Evolutionary conservation across 2,113 vertebrate genomes (phyloP), one percentile per base, ranked within the genome.

Genomic region (Eclectus roratus): DNA sequence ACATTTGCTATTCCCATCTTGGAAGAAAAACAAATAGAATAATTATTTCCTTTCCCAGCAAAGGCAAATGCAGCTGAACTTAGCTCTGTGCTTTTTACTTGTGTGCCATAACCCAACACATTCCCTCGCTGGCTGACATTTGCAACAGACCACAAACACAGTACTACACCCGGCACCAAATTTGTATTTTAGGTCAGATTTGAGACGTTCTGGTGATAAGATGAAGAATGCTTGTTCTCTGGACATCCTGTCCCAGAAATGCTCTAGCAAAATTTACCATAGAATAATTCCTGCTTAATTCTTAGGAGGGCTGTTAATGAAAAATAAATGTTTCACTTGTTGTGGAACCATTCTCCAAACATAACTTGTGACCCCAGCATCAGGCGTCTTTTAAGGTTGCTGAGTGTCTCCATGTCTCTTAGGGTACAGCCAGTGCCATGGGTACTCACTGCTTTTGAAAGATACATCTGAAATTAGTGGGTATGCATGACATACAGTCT

Each of bases 31-130:
- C 77, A 95, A 95, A 90, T 21, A 81, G 37, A 92, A 81, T 93
- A 91, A 95, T 93, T 82, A 89, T 82, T 95, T 93, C 83, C 61
- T 96, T 95, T 96, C 77, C 85, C 61, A 94, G 82, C 72, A 95
- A 92, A 93, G 65, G 83, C 85, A 91, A 95, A 92, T 9, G 11
- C 79, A 92, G 66, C 73, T 85, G 80, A 95, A 93, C 58, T 81
- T 89, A 69, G 53, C 44, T 91, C 41, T 79, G 73, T 58, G 66
- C 37, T 92, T 97, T 91, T 93, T 46, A 70, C 21, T 85, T 56
- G 37, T 39, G 16, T 77, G 46, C 53, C 37, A 66, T 85, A 91
- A 93, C 63, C 25, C 41, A 70, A 44, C 56, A 86, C 18, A 50
- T 82, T 94, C 58, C 58, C 46, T 91, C 0, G 0, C 70, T 85